These are phyloP conservation scores for Theristicus caerulescens DNA, from an alignment of 2,113 vertebrate genomes.

Conservation along the genomic window DNA sequence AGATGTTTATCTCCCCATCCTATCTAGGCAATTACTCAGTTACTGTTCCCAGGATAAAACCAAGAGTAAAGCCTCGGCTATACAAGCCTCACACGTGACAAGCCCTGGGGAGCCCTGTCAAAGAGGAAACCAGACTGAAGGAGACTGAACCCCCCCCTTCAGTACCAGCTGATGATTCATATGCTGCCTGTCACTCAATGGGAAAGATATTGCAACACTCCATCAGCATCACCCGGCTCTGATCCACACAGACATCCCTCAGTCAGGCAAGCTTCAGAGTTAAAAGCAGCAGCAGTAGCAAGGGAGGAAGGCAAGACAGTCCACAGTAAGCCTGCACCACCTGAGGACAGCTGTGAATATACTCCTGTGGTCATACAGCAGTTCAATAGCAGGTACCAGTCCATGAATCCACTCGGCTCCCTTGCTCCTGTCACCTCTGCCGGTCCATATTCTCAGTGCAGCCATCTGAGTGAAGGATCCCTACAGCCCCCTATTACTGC, in stretches of 20 bases:
- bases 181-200: slow-evolving; percentile 23
- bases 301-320: neutral
- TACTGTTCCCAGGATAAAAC: slow-evolving; percentile 3
- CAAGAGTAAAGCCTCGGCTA: neutral
- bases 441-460: neutral
- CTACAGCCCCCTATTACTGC: rapidly evolving
- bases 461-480: neutral
- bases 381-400: neutral
- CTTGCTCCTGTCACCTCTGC: neutral
- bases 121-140: neutral
- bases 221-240: neutral
- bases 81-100: neutral
- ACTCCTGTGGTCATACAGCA: neutral
- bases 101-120: slow-evolving; percentile 42
- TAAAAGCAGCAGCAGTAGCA: neutral
- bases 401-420: neutral
- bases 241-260: slow-evolving; percentile 2
- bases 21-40: neutral
- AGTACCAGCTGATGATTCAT: slow-evolving; percentile 41
- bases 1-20: neutral
- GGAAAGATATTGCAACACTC: neutral
- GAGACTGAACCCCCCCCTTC: neutral
- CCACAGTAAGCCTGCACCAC: neutral
- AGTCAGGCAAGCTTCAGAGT: neutral
- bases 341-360: neutral